Conservation (phyloP, 2,888 invertebrate genomes). For the Dasysyrphus albostriatus region DNA sequence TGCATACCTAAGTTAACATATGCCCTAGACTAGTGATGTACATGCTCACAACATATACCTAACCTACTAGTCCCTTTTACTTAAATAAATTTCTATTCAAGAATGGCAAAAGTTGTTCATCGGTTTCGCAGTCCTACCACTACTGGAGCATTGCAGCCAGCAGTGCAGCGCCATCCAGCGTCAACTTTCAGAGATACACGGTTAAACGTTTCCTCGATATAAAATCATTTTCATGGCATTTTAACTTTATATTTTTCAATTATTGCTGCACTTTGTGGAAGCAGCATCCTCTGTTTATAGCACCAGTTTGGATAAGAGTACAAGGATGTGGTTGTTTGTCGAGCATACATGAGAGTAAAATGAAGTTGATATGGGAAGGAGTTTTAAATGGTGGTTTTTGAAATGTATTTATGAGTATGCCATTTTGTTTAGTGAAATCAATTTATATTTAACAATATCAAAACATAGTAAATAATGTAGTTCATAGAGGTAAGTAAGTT, state of each 20-base stretch:
- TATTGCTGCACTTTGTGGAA: constrained; percentile 7
- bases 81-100: not conserved
- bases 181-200: not conserved
- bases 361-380: not conserved
- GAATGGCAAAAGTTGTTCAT: not conserved
- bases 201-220: constrained; percentile 8
- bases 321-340: not conserved
- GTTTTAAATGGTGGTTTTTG: not conserved
- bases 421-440: not conserved
- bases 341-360: not conserved
- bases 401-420: not conserved
- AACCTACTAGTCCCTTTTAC: not conserved
- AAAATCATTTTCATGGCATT: constrained; percentile 28
- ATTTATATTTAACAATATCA: not conserved
- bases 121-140: not conserved
- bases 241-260: constrained; percentile 29
- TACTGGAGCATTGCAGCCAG: too few relatives aligned
- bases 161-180: too few relatives aligned
- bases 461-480: not conserved
- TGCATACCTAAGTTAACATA: too few relatives aligned
- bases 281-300: not conserved
- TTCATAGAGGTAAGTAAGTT: not conserved
- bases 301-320: not conserved
- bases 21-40: too few relatives aligned
- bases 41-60: too few relatives aligned